Evolutionary conservation across 2,888 invertebrate species (phyloP), one percentile per base, ranked within the genome.

Genomic region (Pterostichus niger): DNA sequence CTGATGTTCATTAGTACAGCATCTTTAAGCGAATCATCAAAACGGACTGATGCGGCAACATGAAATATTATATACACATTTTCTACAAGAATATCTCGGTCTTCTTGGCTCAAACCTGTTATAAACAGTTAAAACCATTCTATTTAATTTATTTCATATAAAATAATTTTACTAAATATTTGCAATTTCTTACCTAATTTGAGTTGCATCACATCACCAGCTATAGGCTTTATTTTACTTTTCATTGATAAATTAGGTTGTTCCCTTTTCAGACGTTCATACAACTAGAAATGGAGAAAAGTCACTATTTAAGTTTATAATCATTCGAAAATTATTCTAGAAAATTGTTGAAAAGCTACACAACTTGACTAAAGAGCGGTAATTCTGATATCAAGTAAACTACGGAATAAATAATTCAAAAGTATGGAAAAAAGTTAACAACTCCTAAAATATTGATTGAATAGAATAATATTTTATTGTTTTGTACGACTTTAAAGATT

Each of bases 11-110:
- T 86, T 3, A 93, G 88, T 0, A 93, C 91, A 0, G 95, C 94
- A 52, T 91, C 91, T 84, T 92, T 93, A 2, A 98, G 88, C 0
- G 93, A 91, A 87, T 97, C 97, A 86, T 97, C 95, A 87, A 98
- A 98, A 86, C 95, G 93, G 2, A 96, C 95, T 64, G 95, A 95
- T 0, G 96, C 96, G 1, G 96, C 96, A 3, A 93, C 94, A 87
- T 96, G 96, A 87, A 94, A 59, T 7, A 59, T 59, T 6, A 59
- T 59, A 11, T 59, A 31, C 11, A 59, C 59, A 31, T 59, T 59
- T 17, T 59, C 59, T 11, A 59, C 31, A 11, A 59, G 59, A 11
- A 11, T 59, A 11, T 31, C 0, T 59, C 59, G 17, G 31, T 59
- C 31, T 2, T 1, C 9, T 17, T 7, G 31, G 17, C 59, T 59